These are phyloP conservation scores for Clarias magur DNA, from an alignment of 2,113 vertebrate species.

Conservation along the genomic window DNA sequence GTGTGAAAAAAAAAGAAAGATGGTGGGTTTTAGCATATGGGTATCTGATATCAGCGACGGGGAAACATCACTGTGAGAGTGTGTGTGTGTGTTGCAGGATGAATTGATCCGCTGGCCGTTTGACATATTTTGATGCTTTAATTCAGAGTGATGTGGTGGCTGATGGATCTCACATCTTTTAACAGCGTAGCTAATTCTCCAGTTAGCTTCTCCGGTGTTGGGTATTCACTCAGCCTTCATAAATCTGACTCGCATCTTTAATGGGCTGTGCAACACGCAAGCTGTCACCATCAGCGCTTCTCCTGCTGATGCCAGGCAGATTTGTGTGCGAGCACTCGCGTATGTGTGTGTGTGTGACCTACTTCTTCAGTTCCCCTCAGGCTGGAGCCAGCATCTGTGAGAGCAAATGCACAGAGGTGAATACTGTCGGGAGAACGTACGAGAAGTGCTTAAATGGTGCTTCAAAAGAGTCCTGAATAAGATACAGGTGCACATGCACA, in stretches of 20 bases:
- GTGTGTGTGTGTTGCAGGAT: neutral
- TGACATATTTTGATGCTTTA: neutral
- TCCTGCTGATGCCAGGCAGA: neutral
- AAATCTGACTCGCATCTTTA: conserved; percentile 28
- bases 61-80: neutral
- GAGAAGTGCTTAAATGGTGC: conserved; percentile 25
- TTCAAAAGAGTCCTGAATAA: neutral
- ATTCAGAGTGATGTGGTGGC: neutral
- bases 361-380: conserved; percentile 37
- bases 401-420: neutral
- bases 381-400: neutral
- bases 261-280: neutral
- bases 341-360: conserved; percentile 27
- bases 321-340: neutral
- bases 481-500: neutral
- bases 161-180: conserved; percentile 12
- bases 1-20: neutral
- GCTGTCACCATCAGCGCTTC: conserved; percentile 14
- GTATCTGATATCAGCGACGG: neutral
- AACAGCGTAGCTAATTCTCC: neutral
- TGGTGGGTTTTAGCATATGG: neutral
- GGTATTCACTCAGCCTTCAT: conserved; percentile 23
- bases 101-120: neutral
- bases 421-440: conserved; percentile 13
- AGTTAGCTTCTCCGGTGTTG: conserved; percentile 21